Percentiles rank a stretch among this genome's conserved stretches.
Evolutionary conservation across 2,888 invertebrate genomes (phyloP).

Genomic region (Folsomia candida): DNA sequence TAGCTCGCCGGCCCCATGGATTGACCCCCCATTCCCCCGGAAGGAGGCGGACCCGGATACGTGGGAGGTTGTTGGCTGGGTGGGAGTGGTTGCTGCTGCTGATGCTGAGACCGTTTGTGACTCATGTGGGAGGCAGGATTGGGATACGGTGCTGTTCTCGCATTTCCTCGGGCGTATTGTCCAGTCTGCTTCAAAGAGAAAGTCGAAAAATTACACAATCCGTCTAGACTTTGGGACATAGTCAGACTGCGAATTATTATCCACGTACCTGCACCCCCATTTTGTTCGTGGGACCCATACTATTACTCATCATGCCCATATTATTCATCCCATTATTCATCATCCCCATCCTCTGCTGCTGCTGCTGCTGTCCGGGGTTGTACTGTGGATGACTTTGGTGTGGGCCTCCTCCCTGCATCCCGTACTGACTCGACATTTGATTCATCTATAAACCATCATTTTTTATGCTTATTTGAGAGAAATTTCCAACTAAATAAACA

Average conservation of each 20-base stretch:
- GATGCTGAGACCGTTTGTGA: slow-evolving; percentile 42
- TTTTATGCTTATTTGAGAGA: too few relatives aligned
- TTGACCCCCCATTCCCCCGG: slow-evolving; percentile 20
- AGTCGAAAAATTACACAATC: too few relatives aligned
- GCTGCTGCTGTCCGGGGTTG: slow-evolving; percentile 15
- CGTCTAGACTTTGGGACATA: too few relatives aligned
- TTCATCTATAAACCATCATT: slow-evolving; percentile 48
- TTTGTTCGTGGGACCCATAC: slow-evolving; percentile 39
- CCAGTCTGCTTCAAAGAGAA: background rate
- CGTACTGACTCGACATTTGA: slow-evolving; percentile 48
- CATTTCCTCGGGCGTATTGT: slow-evolving; percentile 26
- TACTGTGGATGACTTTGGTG: slow-evolving; percentile 3
- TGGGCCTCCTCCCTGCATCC: slow-evolving; percentile 36
- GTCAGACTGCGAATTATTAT: too few relatives aligned
- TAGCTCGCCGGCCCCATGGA: slow-evolving; percentile 31
- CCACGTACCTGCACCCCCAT: too few relatives aligned
- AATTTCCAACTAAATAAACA: too few relatives aligned
- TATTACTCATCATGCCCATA: slow-evolving; percentile 48
- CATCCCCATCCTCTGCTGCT: slow-evolving; percentile 35
- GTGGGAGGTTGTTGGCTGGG: background rate
- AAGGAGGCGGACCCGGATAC: slow-evolving; percentile 43
- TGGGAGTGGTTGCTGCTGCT: slow-evolving; percentile 27
- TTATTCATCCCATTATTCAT: slow-evolving; percentile 43
- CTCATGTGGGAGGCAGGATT: slow-evolving; percentile 48
- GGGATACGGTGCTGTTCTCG: slow-evolving; percentile 44